These are phyloP conservation scores for Psilanteris sp. DNA, from an alignment of 1,140 invertebrate genomes.

Conservation along the genomic window DNA sequence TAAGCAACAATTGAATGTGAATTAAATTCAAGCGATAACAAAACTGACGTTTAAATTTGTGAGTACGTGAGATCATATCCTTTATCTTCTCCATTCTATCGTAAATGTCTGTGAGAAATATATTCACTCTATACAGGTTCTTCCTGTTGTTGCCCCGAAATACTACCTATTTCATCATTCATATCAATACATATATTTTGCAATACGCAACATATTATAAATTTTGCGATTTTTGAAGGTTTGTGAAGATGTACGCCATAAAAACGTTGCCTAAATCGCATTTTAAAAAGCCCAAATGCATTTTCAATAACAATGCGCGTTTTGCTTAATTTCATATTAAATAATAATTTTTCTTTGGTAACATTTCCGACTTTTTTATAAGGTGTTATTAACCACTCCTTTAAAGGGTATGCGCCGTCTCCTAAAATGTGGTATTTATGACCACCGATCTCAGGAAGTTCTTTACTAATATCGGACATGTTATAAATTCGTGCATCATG, in stretches of 20 bases:
- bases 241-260: conserved; percentile 48
- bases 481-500: conserved; percentile 65
- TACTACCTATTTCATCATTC: no score
- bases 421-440: conserved; percentile 63
- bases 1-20: no score
- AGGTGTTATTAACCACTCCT: conserved; percentile 64
- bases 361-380: conserved; percentile 68
- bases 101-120: not conserved
- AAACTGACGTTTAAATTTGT: no score
- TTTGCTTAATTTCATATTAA: conserved; percentile 58
- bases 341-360: conserved; percentile 59
- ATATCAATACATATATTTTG: conserved; percentile 70
- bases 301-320: conserved; percentile 68
- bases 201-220: conserved; percentile 69
- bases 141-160: not conserved
- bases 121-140: not conserved
- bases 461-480: no score
- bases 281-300: conserved; percentile 69
- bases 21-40: no score
- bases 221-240: conserved; percentile 58
- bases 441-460: not conserved
- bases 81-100: not conserved
- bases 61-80: not conserved
- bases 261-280: conserved; percentile 67
- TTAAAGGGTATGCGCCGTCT: conserved; percentile 70